phyloP scores from a whole-genome alignment of 2,888 invertebrate species.

The Acleris laterana region DNA sequence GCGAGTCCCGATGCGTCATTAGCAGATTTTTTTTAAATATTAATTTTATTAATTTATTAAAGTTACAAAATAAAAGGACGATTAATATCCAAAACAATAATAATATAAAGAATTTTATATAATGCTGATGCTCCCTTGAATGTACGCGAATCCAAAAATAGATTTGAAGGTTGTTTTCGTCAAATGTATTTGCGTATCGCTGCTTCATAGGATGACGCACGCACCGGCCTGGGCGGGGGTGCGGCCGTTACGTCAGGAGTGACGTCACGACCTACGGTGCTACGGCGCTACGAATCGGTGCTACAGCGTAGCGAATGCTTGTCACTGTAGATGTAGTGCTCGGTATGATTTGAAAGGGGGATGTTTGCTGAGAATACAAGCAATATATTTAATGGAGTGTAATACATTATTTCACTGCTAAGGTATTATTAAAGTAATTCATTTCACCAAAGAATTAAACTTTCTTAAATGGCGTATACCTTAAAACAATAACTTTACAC shows the following conservation, averaged over 20 bases:
- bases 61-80: not conserved
- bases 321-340: conserved; percentile 39
- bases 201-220: conserved; percentile 49
- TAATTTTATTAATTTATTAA: too few species aligned
- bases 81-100: not conserved
- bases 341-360: conserved; percentile 24
- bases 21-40: too few species aligned
- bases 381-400: conserved; percentile 27
- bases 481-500: too few species aligned
- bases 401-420: not conserved
- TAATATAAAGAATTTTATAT: too few species aligned
- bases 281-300: conserved; percentile 48
- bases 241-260: conserved; percentile 72
- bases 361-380: conserved; percentile 24
- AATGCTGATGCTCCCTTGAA: not conserved
- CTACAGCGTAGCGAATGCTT: conserved; percentile 47
- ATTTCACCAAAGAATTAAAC: not conserved
- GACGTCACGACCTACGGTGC: conserved; percentile 55
- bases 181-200: conserved; percentile 32
- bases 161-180: conserved; percentile 34
- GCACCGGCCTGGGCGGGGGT: conserved; percentile 57
- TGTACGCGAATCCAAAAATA: conserved; percentile 24
- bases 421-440: not conserved
- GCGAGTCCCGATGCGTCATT: too few species aligned
- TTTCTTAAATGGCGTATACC: too few species aligned